Evolutionary conservation across 2,113 vertebrate genomes (phyloP), one percentile per base, ranked within the genome.

Genomic region (Kryptolebias marmoratus): DNA sequence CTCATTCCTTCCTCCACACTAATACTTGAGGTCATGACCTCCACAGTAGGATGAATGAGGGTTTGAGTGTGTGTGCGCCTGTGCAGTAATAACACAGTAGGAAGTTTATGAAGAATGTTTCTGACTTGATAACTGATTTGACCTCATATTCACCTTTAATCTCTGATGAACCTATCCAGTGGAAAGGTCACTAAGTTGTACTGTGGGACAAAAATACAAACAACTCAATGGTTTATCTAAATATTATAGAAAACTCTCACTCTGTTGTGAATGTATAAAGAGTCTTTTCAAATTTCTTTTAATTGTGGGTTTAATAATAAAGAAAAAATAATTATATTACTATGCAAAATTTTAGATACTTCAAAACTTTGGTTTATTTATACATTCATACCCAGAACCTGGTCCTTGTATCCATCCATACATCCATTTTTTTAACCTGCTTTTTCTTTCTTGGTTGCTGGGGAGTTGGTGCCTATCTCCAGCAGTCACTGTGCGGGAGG

Each of bases 61-160:
- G 77, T 71, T 66, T 79, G 80, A 79, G 56, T 82, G 72, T 75
- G 56, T 77, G 59, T 39, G 52, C 22, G 63, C 27, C 49, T 83
- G 71, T 79, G 87, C 64, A 87, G 75, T 73, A 83, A 85, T 62
- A 69, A 75, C 90, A 89, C 83, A 89, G 84, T 88, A 80, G 82
- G 79, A 85, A 81, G 83, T 82, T 93, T 90, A 93, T 32, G 59
- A 61, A 88, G 88, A 93, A 86, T 83, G 83, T 85, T 93, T 90
- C 67, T 91, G 90, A 93, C 89, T 90, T 79, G 80, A 91, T 93
- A 91, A 91, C 90, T 81, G 83, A 90, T 91, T 90, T 93, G 90
- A 84, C 91, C 92, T 81, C 1, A 67, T 81, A 80, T 92, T 94
- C 90, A 93, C 91, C 92, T 94, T 91, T 92, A 92, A 93, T 91